Conservation (phyloP, 2,113 vertebrate genomes). For the Bucco capensis region DNA sequence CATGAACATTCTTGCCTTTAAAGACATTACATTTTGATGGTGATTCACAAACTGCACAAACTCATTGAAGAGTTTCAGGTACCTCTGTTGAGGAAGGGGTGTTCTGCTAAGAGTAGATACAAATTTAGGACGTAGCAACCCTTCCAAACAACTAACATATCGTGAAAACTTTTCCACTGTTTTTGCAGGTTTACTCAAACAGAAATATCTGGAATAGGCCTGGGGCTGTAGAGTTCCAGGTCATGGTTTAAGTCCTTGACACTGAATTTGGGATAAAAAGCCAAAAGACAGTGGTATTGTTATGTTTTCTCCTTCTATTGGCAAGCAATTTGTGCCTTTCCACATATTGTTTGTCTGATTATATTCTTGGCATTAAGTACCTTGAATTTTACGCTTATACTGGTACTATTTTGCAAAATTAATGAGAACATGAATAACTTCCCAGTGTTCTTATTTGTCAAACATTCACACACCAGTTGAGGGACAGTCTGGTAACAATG, state of each 20-base stretch:
- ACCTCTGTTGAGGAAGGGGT: background rate
- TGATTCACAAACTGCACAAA: background rate
- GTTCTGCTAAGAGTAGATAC: background rate
- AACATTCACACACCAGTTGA: background rate
- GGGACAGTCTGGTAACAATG: background rate
- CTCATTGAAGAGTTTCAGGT: background rate
- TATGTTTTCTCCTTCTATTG: background rate
- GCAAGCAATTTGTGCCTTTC: background rate
- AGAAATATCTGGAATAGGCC: background rate
- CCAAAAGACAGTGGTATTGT: background rate
- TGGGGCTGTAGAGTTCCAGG: background rate
- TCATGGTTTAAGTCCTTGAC: background rate
- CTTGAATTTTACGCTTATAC: background rate
- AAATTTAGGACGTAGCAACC: background rate
- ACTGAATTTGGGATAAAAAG: slow-evolving; percentile 17
- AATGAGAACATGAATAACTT: background rate
- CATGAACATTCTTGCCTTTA: background rate
- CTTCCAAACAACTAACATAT: background rate
- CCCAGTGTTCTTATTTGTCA: background rate
- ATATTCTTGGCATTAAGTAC: background rate
- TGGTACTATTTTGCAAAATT: slow-evolving; percentile 24
- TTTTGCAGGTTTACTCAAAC: background rate
- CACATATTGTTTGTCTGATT: background rate
- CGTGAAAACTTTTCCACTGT: background rate
- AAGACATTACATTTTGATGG: background rate